Conservation (phyloP, 2,888 invertebrate species). For the Escarpia spicata region DNA sequence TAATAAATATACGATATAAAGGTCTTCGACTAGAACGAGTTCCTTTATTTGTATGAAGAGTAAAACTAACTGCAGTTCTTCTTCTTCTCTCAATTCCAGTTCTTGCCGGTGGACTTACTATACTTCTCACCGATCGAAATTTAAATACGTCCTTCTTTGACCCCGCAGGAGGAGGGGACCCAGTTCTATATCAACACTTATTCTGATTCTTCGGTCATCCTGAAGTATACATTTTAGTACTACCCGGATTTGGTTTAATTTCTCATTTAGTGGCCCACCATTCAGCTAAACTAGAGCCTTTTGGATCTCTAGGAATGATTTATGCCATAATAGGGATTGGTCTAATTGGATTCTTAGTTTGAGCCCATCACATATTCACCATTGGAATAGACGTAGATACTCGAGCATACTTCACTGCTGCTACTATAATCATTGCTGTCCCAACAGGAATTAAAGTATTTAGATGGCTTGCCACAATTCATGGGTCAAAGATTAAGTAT, state of each 20-base stretch:
- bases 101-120: slow-evolving; percentile 82
- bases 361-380: slow-evolving; percentile 87
- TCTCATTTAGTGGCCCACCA: slow-evolving; percentile 78
- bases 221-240: slow-evolving; percentile 87
- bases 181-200: slow-evolving; percentile 83
- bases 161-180: slow-evolving; percentile 82
- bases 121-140: slow-evolving; percentile 82
- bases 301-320: slow-evolving; percentile 77
- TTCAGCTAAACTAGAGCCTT: slow-evolving; percentile 76
- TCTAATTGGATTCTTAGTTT: slow-evolving; percentile 83
- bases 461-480: slow-evolving; percentile 78
- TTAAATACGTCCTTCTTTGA: slow-evolving; percentile 85
- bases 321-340: slow-evolving; percentile 87
- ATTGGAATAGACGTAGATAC: slow-evolving; percentile 86
- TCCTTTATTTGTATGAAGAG: slow-evolving; percentile 80
- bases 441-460: slow-evolving; percentile 88
- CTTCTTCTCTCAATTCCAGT: slow-evolving; percentile 79
- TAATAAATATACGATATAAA: slow-evolving; percentile 76
- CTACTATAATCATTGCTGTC: slow-evolving; percentile 87
- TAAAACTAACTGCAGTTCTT: slow-evolving; percentile 75
- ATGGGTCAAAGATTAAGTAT: slow-evolving; percentile 74
- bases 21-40: slow-evolving; percentile 74
- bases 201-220: slow-evolving; percentile 91
- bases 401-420: slow-evolving; percentile 84
- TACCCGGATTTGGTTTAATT: slow-evolving; percentile 84